Evolutionary conservation across 2,888 invertebrate genomes (phyloP), one percentile per base, ranked within the genome.

Genomic region (Therioaphis trifolii): DNA sequence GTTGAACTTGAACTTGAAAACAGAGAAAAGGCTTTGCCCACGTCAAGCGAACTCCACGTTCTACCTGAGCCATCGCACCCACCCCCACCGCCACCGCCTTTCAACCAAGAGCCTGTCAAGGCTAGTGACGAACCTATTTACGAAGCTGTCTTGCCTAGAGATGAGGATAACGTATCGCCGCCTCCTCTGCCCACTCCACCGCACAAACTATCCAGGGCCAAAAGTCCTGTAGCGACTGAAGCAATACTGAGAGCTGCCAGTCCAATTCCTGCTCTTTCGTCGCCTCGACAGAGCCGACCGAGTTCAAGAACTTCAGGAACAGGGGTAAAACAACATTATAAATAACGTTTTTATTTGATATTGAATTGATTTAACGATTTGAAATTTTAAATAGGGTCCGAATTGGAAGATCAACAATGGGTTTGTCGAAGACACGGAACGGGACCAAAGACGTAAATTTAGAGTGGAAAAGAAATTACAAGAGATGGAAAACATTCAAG

Each of bases 391-490:
- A 35, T 9, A 82, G 82, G 63, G 74, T 11, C 12, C 66, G 0
- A 82, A 74, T 49, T 74, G 74, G 82, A 82, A 82, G 21, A 24
- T 63, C 27, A 63, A 63, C 7, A 74, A 74, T 14, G 82, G 72
- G 7, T 61, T 43, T 5, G 18, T n/a, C 0, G 85, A 85, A 68
- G 85, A 85, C 43, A 80, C 84, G 2, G 95, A 95, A 87, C 91
- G 94, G 5, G 94, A 93, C 86, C 94, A 94, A 85, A 91, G 96
- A 49, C 92, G 96, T 63, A 95, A 95, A 87, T 94, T 93, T 88
- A 91, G 96, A 24, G 95, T 96, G 0, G 96, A 96, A 87, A 93
- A 95, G 80, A 95, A 96, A 87, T 90, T 96, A 14, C 93, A 94
- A 87, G 96, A 96, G 89, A 91, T 96, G 88, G 94, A 94, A 86